A percentile compares a stretch with the other conserved stretches of the same genome.
These are phyloP conservation scores for Heliconius sara DNA, from an alignment of 2,888 invertebrate genomes.

Conservation along the genomic window DNA sequence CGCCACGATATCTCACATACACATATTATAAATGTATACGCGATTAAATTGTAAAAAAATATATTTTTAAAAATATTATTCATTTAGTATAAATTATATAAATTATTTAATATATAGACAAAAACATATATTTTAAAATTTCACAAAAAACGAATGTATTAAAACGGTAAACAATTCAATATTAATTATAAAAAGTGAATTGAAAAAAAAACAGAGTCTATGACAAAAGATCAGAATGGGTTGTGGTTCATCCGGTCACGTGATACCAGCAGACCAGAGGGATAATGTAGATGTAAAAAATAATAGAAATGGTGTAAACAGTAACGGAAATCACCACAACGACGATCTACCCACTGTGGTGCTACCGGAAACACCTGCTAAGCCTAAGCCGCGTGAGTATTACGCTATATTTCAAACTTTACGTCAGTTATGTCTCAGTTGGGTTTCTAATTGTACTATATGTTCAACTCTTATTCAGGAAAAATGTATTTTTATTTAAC, in stretches of 20 bases:
- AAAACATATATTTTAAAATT: neutral
- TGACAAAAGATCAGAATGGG: constrained; percentile 65
- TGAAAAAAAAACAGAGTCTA: neutral
- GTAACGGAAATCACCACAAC: constrained; percentile 53
- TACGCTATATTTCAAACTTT: neutral
- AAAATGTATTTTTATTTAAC: neutral
- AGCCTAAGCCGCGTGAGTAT: constrained; percentile 71
- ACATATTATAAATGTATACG: no score
- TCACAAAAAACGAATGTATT: neutral
- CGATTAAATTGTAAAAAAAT: no score
- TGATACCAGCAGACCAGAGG: constrained; percentile 56
- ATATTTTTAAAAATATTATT: no score
- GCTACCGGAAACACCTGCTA: constrained; percentile 71
- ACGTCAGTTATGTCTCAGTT: no score
- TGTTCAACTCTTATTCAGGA: neutral
- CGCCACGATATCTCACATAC: no score
- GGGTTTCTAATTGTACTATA: neutral
- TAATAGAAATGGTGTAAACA: constrained; percentile 56
- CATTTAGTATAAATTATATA: no score
- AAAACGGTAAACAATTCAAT: neutral
- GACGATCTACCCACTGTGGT: constrained; percentile 73
- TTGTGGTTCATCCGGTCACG: constrained; percentile 77
- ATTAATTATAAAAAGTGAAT: neutral
- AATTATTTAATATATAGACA: neutral
- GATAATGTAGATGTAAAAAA: constrained; percentile 47